Percentiles rank a stretch among this genome's conserved stretches.
phyloP scores from a whole-genome alignment of 2,113 vertebrate species.

The Polyodon spathula region DNA sequence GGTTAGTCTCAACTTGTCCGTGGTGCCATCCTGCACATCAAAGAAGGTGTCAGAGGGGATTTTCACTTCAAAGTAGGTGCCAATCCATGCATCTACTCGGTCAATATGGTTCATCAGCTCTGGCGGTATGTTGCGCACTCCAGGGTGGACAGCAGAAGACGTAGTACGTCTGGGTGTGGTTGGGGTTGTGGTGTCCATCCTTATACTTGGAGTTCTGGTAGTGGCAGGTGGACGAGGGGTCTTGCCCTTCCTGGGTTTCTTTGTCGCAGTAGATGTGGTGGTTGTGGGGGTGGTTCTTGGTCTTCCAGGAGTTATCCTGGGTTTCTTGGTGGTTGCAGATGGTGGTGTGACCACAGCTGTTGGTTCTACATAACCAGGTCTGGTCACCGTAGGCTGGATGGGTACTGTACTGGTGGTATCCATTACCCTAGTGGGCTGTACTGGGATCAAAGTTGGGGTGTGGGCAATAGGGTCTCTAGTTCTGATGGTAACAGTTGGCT shows the following conservation, averaged over 20 bases:
- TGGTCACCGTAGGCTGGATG: slow-evolving; percentile 73
- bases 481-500: slow-evolving; percentile 76
- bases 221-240: slow-evolving; percentile 53
- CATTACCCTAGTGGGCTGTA: slow-evolving; percentile 77
- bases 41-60: slow-evolving; percentile 87
- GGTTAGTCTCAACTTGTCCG: slow-evolving; percentile 81
- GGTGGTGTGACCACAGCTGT: slow-evolving; percentile 72
- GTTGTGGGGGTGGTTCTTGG: slow-evolving; percentile 64
- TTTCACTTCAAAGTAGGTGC: slow-evolving; percentile 91
- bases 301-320: slow-evolving; percentile 55
- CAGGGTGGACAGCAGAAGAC: slow-evolving; percentile 45
- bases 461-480: slow-evolving; percentile 81
- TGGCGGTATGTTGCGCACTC: slow-evolving; percentile 59
- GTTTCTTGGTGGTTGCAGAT: slow-evolving; percentile 73
- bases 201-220: slow-evolving; percentile 62
- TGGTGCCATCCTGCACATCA: slow-evolving; percentile 83
- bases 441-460: slow-evolving; percentile 74
- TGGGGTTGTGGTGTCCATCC: slow-evolving; percentile 67
- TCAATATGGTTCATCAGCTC: slow-evolving; percentile 80
- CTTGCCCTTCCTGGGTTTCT: slow-evolving; percentile 69
- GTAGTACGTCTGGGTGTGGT: slow-evolving; percentile 57
- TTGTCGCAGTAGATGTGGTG: slow-evolving; percentile 51
- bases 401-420: slow-evolving; percentile 65
- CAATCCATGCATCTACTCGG: slow-evolving; percentile 83
- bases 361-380: slow-evolving; percentile 68